phyloP scores from a whole-genome alignment of 1,140 invertebrate species.

The Rhysida immarginata region DNA sequence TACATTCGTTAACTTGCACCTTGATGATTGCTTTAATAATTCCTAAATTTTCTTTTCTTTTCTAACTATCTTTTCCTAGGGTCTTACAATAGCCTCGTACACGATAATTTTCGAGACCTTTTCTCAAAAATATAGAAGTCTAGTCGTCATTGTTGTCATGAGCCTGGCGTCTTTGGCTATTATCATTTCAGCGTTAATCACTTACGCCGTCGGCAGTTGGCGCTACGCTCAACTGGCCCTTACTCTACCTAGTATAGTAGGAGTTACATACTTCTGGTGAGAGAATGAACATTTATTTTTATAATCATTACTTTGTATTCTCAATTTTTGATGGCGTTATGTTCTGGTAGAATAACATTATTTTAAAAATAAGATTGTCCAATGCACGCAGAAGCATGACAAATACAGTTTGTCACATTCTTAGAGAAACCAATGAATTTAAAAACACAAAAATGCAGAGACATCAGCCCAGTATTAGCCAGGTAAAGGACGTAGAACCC shows the following conservation, averaged over 20 bases:
- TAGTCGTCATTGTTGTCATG: conserved; percentile 30
- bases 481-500: no score
- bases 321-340: no score
- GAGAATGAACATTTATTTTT: no score
- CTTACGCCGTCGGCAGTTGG: conserved; percentile 33
- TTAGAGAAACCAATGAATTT: no score
- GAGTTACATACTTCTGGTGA: conserved; percentile 31
- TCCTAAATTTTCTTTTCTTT: background rate
- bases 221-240: conserved; percentile 32
- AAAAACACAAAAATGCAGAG: no score
- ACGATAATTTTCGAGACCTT: conserved; percentile 35
- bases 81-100: background rate
- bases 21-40: background rate
- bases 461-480: no score
- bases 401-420: no score
- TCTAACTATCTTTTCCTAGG: conserved; percentile 3
- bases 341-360: no score
- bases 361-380: no score
- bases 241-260: conserved; percentile 30
- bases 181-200: conserved; percentile 26
- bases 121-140: conserved; percentile 32
- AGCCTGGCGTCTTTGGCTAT: conserved; percentile 30
- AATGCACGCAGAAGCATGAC: no score
- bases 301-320: no score
- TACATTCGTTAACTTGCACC: background rate